Percentiles rank a stretch among this genome's conserved stretches.
Conservation (phyloP, 2,113 vertebrate species). For the Petrocephalus zakoni region DNA sequence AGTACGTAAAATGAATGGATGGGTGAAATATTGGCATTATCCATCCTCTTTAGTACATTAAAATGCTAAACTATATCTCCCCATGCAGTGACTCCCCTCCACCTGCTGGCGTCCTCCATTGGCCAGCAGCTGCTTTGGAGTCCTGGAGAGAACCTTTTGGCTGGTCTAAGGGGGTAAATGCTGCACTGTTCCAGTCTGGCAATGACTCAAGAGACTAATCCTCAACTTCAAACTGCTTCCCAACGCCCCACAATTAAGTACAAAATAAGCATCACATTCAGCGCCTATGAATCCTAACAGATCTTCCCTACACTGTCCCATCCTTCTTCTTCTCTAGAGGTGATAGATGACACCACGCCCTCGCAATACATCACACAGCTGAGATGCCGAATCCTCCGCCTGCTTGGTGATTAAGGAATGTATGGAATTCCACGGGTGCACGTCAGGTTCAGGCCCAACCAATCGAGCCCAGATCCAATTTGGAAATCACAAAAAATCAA, state of each 20-base stretch:
- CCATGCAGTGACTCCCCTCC: not conserved
- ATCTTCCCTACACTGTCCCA: not conserved
- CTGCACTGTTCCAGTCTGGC: not conserved
- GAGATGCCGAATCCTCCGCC: not conserved
- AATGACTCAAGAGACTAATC: not conserved
- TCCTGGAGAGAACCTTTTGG: not conserved
- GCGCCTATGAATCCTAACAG: not conserved
- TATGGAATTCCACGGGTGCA: not conserved
- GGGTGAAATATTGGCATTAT: not conserved
- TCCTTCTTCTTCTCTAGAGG: not conserved
- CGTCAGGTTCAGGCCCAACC: not conserved
- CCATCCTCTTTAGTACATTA: not conserved
- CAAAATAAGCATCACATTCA: not conserved
- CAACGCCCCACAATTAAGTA: not conserved
- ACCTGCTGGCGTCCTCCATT: not conserved
- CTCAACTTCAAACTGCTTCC: not conserved
- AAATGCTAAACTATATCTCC: not conserved
- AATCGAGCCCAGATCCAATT: not conserved
- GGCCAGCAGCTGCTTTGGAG: not conserved
- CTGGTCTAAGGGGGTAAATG: not conserved
- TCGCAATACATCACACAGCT: not conserved
- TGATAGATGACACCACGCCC: conserved; percentile 1
- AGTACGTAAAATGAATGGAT: not conserved
- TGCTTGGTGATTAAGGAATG: not conserved
- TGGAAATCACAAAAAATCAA: not conserved